phyloP scores from a whole-genome alignment of 2,797 vertebrate genomes.

The Rhodeus uyekii region DNA sequence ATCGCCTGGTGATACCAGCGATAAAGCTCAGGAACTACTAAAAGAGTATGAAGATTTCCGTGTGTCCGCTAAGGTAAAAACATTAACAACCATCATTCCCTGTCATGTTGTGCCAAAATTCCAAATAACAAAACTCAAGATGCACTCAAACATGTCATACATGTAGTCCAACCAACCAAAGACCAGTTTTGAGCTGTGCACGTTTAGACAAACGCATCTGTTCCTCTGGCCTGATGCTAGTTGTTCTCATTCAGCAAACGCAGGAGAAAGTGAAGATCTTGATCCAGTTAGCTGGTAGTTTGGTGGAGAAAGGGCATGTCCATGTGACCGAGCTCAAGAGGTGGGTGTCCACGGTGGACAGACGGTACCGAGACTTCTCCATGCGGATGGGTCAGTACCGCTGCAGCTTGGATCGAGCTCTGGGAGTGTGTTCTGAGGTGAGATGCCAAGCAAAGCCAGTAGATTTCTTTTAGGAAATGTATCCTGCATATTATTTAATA shows the following conservation, averaged over 20 bases:
- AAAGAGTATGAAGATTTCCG: slow-evolving; percentile 93
- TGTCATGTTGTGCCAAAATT: too few species aligned
- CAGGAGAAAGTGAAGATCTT: slow-evolving; percentile 97
- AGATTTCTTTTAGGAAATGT: not conserved
- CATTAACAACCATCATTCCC: not conserved
- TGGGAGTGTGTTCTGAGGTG: slow-evolving; percentile 93
- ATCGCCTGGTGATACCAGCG: slow-evolving; percentile 83
- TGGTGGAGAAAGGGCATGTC: slow-evolving; percentile 95
- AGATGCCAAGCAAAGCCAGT: not conserved
- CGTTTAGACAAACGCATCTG: too few species aligned
- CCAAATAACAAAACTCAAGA: too few species aligned
- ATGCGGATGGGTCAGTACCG: slow-evolving; percentile 93
- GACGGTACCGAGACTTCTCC: slow-evolving; percentile 96
- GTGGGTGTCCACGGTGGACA: slow-evolving; percentile 93
- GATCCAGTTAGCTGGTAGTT: slow-evolving; percentile 95
- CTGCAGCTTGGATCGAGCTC: slow-evolving; percentile 87
- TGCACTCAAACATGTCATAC: too few species aligned
- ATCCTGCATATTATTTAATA: not conserved
- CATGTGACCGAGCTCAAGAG: slow-evolving; percentile 92
- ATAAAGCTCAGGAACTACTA: slow-evolving; percentile 92
- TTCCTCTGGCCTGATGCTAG: too few species aligned
- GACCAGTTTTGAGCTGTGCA: too few species aligned
- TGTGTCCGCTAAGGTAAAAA: slow-evolving; percentile 89
- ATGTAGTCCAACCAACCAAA: too few species aligned
- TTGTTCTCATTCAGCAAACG: slow-evolving; percentile 95